Evolutionary conservation across 64 coral and sea anemone genomes (phyloP), one percentile per base, ranked within the genome.

Genomic region (Montipora efflorescens): DNA sequence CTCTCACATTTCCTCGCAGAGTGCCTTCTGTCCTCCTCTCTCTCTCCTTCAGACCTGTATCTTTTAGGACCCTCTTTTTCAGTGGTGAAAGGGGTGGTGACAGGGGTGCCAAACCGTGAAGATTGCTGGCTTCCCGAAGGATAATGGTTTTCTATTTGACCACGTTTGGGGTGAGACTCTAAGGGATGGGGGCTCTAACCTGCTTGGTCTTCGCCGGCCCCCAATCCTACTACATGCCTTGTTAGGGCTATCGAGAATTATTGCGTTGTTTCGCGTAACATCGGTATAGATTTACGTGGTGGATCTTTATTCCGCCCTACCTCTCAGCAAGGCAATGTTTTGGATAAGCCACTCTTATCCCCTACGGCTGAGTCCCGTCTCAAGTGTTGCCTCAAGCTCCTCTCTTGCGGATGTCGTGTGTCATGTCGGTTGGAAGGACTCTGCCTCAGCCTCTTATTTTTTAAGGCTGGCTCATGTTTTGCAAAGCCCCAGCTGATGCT

Each of bases 301-400:
- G 87, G 87, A 50, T 89, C 9, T 73, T 23, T 89, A 7, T 89
- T 89, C 48, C 70, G 47, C 18, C 48, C 70, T 21, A 89, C 87
- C 19, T 76, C 75, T 47, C 70, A 68, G 47, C 87, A 89, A 4
- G 74, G 70, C 4, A 67, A 89, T 77, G 25, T 89, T 36, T 36
- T 87, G 16, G 59, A 87, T 46, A 87, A 87, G 10, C 87, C 87
- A 7, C 76, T 75, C 52, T 22, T 50, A 4, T 52, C 48, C 21
- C 76, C 73, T 9, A 21, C 87, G 28, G 87, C 87, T 50, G 71
- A 77, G 19, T 58, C 22, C 10, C 84, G 47, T 45, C 84, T 74
- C 16, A 88, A 88, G 69, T 43, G 21, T 43, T 7, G 43, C 73
- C 69, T 46, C 72, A 46, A 74, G 87, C n/a, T 78, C 87, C 2